Evolutionary conservation across 2,797 vertebrate genomes (phyloP), one percentile per base, ranked within the genome.

Genomic region (Pangasius djambal): DNA sequence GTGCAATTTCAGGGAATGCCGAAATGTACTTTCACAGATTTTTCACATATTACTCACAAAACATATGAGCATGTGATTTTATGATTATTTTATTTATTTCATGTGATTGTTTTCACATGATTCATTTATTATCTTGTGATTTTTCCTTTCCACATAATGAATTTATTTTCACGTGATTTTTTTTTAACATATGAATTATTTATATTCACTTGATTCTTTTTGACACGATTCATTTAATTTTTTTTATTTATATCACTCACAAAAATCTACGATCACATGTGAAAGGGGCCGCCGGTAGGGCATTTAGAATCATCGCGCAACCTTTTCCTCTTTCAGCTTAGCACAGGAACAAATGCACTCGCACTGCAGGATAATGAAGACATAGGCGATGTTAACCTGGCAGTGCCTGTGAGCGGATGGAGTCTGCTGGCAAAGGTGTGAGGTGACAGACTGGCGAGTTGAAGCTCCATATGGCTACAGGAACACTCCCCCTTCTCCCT

Each of bases 301-400:
- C 69, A 18, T 57, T 63, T 57, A 18, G 40, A 57, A 83, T 79
- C 72, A 31, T 79, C 63, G n/a, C 3, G 5, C 65, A 86, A 74
- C 82, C 86, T 55, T 77, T 78, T 67, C 44, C 70, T 63, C 34
- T 37, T 63, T 61, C 63, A 10, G 37, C 55, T 61, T 75, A 44
- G 65, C 22, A 4, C 70, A 57, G 52, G 77, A 37, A 65, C 59
- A 22, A 67, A 67, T 77, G 63, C 89, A 86, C 15, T 59, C 44
- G 18, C 50, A 61, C 86, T 84, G 81, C 40, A 15, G 50, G 85
- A 87, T 92, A 91, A 92, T 92, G 86, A 92, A 91, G 90, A 92
- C 61, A 86, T 89, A 86, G 87, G 78, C 78, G 25, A 78, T 22
- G 55, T 72, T 91, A 88, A 89, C 90, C 79, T 85, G 86, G 88